Base-by-base conservation (phyloP, 2,797 vertebrate genomes). In the Cryptoprocta ferox region DNA sequence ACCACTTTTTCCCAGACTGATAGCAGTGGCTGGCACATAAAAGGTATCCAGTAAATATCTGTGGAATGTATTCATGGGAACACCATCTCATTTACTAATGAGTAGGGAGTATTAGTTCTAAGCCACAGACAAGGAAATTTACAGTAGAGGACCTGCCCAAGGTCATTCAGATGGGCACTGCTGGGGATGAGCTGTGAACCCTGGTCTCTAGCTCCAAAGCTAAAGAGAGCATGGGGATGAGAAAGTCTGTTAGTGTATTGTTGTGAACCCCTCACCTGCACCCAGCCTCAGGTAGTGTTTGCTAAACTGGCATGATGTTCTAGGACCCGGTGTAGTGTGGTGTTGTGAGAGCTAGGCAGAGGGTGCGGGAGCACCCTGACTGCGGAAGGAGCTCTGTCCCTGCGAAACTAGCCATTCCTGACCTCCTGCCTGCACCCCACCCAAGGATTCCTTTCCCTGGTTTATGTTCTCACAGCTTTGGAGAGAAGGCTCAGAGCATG, bases 141-240 rank as follows among this genome's bases (percentile, higher is more conserved):
- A 45, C 4, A 35, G 24, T 32, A 39, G n/a, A 75, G 61, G n/a
- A 35, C 28, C 61, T 70, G 53, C 11, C 39, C 21, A 53, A 66
- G 30, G 45, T 50, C 53, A 32, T 84, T 70, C 79, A 68, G 26
- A 37, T 42, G 61, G 56, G 45, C 32, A 63, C 37, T 65, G 48
- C 3, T 5, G 1, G 30, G 63, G 45, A 32, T 71, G 48, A 83
- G 45, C 28, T 45, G 50, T 50, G 35, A 78, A 65, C 37, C 42
- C 21, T 5, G 21, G 11, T 75, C 48, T 78, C 81, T 35, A 45
- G 11, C 6, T 81, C 37, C n/a, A 53, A 35, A 79, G 30, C 79
- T 48, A n/a, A 63, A 53, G 59, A 76, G 28, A 26, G 11, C 0
- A 1, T 0, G 0, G 45, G 13, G 5, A 42, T 0, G 28, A 18